phyloP scores from a whole-genome alignment of 2,797 vertebrate species.

The Epinephelus awoara region DNA sequence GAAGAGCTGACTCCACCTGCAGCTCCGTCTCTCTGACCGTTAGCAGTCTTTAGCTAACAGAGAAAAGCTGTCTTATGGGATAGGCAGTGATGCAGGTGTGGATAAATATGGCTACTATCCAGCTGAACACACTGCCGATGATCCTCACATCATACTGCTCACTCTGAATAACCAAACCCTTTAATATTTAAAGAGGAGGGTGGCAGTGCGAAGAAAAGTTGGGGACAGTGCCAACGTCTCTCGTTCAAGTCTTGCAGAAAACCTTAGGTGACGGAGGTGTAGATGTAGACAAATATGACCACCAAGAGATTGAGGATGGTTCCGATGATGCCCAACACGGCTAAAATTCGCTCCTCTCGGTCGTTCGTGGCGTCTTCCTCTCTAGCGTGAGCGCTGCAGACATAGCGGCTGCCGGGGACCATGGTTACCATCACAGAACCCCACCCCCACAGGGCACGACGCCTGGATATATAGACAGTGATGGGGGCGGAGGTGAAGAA shows the following conservation, averaged over 20 bases:
- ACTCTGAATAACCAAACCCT: constrained; percentile 42
- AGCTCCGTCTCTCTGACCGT: constrained; percentile 19
- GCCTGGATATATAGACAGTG: constrained; percentile 60
- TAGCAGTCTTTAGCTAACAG: constrained; percentile 30
- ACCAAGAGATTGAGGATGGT: constrained; percentile 89
- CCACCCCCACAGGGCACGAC: constrained; percentile 79
- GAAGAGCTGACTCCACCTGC: constrained; percentile 20
- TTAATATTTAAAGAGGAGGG: constrained; percentile 51
- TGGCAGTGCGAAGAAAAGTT: constrained; percentile 25
- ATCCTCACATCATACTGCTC: constrained; percentile 33
- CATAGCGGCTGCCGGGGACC: constrained; percentile 85
- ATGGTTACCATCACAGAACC: constrained; percentile 88
- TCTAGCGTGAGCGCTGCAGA: constrained; percentile 81
- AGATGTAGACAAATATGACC: constrained; percentile 88
- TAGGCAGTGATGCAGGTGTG: constrained; percentile 33
- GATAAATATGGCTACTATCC: constrained; percentile 55
- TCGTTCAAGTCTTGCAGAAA: constrained; percentile 8
- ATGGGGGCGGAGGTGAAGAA: not conserved
- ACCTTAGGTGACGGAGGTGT: constrained; percentile 81
- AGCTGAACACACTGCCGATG: constrained; percentile 34
- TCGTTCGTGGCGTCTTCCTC: constrained; percentile 84
- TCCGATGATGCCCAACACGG: constrained; percentile 86
- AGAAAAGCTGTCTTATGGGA: constrained; percentile 23
- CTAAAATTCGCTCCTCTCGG: constrained; percentile 84
- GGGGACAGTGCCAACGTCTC: constrained; percentile 1